Base-by-base conservation (phyloP, 2,797 vertebrate genomes). In the Poeciliopsis turneri region DNA sequence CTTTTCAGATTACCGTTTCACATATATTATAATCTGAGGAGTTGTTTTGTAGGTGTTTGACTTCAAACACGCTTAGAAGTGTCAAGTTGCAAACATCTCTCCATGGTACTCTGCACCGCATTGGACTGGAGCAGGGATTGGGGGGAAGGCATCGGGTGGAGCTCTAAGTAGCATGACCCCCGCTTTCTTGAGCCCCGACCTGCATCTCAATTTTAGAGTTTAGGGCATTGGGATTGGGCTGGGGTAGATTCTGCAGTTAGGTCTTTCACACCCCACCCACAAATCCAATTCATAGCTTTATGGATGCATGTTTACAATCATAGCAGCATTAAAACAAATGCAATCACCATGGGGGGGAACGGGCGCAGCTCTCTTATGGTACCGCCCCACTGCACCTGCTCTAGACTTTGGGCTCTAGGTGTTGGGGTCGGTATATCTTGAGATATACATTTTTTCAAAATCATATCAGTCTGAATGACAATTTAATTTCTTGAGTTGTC, bases 1-100 rank as follows among this genome's bases (percentile, higher is more conserved):
- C 86, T 91, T 91, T 91, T 84, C 79, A 87, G 82, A 90, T 89
- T 84, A 84, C 77, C 76, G 68, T 36, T 6, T 70, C 66, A 12
- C 64, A 77, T 87, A 36, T 23, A 41, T 16, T 41, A 74, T 80
- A 43, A 59, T 46, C 64, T 86, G 76, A 81, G 36, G 47, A 71
- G 74, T 70, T 76, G 84, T 83, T 77, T 72, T 77, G 84, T 81
- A 68, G 78, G 78, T 59, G 80, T 61, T 57, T 82, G 36, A 61
- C 71, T 51, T 87, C 84, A 72, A 85, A 80, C 80, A 76, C 59
- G 77, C 72, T 9, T 61, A 41, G 41, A 47, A 47, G 28, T 51
- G n/a, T 55, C 66, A 39, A 53, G 28, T 47, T 55, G 36, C 72
- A 69, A 45, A 57, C 49, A 39, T 69, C 51, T 39, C 30, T 36